Evolutionary conservation across 2,797 vertebrate genomes (phyloP).

Genomic region (Pitangus sulphuratus): DNA sequence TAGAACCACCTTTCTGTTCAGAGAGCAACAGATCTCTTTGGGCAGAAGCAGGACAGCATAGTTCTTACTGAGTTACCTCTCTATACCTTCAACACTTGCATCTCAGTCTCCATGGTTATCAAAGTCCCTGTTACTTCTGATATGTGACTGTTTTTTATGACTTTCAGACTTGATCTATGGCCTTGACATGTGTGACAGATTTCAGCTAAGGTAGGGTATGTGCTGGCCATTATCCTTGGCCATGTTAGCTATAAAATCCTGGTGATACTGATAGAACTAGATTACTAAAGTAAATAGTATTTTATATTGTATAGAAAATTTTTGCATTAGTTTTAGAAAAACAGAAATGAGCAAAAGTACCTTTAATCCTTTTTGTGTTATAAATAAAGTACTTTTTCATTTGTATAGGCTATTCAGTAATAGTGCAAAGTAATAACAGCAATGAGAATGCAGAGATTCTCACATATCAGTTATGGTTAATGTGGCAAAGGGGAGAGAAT

Average conservation of each 20-base stretch:
- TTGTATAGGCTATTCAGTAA: not conserved
- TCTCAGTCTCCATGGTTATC: not conserved
- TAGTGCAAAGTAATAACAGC: not conserved
- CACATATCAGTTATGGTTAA: not conserved
- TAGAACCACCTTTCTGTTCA: not conserved
- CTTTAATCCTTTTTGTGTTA: not conserved
- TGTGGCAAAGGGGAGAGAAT: not conserved
- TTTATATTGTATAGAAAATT: not conserved
- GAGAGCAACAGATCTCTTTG: not conserved
- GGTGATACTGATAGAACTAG: not conserved
- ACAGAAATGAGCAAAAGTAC: not conserved
- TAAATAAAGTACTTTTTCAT: not conserved
- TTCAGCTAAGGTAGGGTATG: not conserved
- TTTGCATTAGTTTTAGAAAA: not conserved
- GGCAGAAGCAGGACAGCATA: not conserved
- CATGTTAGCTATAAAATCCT: not conserved
- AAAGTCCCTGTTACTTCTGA: not conserved
- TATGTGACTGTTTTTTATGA: not conserved
- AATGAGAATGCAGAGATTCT: not conserved
- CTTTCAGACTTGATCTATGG: not conserved
- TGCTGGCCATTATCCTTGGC: not conserved
- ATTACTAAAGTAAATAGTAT: fast-evolving
- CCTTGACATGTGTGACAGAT: not conserved
- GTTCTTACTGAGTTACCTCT: not conserved
- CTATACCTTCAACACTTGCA: not conserved